A percentile compares a stretch with the other conserved stretches of the same genome.
Evolutionary conservation across 2,797 vertebrate genomes (phyloP).

Genomic region (Microtus californicus): DNA sequence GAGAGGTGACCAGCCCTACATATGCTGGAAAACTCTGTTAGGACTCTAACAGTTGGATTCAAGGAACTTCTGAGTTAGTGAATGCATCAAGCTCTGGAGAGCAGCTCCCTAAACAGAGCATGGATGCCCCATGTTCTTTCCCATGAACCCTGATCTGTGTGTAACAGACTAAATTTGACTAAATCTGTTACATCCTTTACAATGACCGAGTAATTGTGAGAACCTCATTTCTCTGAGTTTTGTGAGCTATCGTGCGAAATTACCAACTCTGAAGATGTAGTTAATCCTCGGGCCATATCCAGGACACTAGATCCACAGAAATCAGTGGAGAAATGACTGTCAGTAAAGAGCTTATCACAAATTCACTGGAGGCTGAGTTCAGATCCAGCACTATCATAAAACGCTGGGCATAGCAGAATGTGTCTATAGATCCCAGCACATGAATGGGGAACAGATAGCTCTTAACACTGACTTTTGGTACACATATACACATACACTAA

Average conservation of each 20-base stretch:
- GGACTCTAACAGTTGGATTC: not conserved
- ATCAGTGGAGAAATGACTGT: not conserved
- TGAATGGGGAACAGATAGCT: not conserved
- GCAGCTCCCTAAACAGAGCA: too few relatives aligned
- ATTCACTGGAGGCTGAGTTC: not conserved
- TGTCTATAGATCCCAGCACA: not conserved
- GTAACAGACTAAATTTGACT: not conserved
- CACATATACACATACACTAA: not conserved
- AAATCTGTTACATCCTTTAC: not conserved
- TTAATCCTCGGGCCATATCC: not conserved
- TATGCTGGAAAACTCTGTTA: not conserved
- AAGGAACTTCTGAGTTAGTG: not conserved
- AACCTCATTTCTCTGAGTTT: not conserved
- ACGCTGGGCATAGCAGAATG: not conserved
- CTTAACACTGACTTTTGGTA: not conserved
- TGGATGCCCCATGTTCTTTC: not conserved
- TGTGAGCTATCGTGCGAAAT: not conserved
- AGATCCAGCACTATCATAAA: not conserved
- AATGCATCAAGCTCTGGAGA: not conserved
- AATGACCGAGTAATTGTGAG: not conserved
- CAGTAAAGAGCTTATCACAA: not conserved
- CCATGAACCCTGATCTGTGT: not conserved
- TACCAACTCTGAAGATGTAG: not conserved
- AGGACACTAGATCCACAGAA: not conserved
- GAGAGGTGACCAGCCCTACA: not conserved